Evolutionary conservation across 2,797 vertebrate species (phyloP), one percentile per base, ranked within the genome.

Genomic region (Discoglossus pictus): DNA sequence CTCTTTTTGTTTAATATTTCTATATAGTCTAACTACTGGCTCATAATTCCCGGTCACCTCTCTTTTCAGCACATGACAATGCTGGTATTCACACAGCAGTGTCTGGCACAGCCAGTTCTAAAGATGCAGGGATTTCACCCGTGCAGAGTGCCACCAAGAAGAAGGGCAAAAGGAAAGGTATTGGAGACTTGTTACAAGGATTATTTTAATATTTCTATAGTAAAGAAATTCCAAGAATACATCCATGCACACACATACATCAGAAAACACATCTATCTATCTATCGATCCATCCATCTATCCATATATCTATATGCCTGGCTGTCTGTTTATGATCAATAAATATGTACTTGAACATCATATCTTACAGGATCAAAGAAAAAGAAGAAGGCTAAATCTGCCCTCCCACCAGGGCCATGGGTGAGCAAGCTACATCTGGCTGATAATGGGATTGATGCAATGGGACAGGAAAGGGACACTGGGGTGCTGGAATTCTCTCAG

Each of bases 371-470:
- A 58, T 54, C 62, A 53, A 78, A 71, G 35, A 73, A 64, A 61
- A 75, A 72, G 70, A 75, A 65, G 61, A 79, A 74, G 68, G 72
- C 70, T 46, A 63, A 9, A 15, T 40, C 71, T 7, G 9, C 43
- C 1, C 2, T 9, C 0, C 44, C 76, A 20, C 46, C 53, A 10
- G 82, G 77, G 3, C 78, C 84, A 25, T 86, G 84, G 80, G 54
- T 88, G 36, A 72, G 70, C 48, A 85, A 80, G 20, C 20, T 88
- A 23, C 61, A 80, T 53, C 73, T 87, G 66, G 74, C 72, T 36
- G 82, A 87, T 56, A 87, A 87, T n/a, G 72, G 75, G 24, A 82
- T 85, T 43, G 84, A 85, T 3, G 48, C 77, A 36, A 78, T 25
- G 12, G 82, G 78, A 27, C 67, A 64, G 6, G 73, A 74, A 11